Base-by-base conservation (phyloP, 2,113 vertebrate species). In the Psophia crepitans region DNA sequence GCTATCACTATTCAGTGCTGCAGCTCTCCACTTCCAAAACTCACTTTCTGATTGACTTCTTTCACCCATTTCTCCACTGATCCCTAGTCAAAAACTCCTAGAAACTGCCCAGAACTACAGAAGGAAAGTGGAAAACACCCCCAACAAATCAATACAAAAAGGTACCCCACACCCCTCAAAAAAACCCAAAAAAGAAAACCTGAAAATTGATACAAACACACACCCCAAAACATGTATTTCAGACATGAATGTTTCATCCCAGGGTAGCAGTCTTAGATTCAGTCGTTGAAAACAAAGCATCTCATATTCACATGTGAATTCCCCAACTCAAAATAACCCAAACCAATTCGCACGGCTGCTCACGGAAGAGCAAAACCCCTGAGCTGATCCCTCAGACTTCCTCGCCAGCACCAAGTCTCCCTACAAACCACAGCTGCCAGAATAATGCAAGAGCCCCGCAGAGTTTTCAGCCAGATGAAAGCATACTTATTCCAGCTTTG, bases 1-100 rank as follows among this genome's bases (percentile, higher is more conserved):
- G 12, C 16, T n/a, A 24, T 22, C 26, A 7, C 3, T 23, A 21
- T 6, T 7, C 17, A 2, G 2, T n/a, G 46, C 46, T 1, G 3
- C 19, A 77, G 11, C 13, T 5, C 46, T 43, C 11, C 26, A 8
- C 58, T 51, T 54, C 20, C 58, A 80, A 32, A 73, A 60, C 33
- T 44, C 2, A 0, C 32, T 35, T 64, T 28, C 39, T 9, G 27
- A 43, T 41, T 21, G 7, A 68, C 13, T 61, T 23, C 23, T 48
- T 68, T 84, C 35, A 30, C 15, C 5, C 5, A 9, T 33, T 73
- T 54, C 46, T 71, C 30, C 16, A n/a, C 15, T 35, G 28, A 49
- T 20, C 3, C 13, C 37, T 24, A 18, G 15, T 11, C 30, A 49
- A 22, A 49, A 26, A 35, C 33, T 73, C 30, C 48, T 44, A 56